A percentile compares a stretch with the other conserved stretches of the same genome.
These are phyloP conservation scores for Saturnia pavonia DNA, from an alignment of 2,888 invertebrate species.

Conservation along the genomic window DNA sequence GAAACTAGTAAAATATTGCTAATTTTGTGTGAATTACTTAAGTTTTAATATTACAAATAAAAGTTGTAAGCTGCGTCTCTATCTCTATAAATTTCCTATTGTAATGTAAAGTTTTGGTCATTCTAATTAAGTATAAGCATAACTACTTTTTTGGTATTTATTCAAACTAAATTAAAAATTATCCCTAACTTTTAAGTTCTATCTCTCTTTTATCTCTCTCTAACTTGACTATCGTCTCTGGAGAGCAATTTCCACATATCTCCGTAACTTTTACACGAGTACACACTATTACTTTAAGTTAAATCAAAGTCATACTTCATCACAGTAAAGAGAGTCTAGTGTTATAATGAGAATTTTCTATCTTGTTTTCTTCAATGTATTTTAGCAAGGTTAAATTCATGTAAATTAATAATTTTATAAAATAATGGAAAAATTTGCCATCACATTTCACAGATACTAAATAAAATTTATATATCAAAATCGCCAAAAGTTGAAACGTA, in stretches of 20 bases:
- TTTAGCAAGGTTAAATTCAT: too few species aligned
- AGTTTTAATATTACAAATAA: background rate
- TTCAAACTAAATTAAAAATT: background rate
- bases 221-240: background rate
- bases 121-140: background rate
- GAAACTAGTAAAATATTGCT: constrained; percentile 2
- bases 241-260: background rate
- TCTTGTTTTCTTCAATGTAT: too few species aligned
- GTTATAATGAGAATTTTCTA: background rate
- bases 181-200: background rate
- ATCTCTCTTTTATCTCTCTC: background rate
- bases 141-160: background rate
- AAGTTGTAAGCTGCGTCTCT: background rate
- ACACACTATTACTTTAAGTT: constrained; percentile 26
- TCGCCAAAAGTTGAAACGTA: too few species aligned
- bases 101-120: background rate
- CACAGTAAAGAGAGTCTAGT: background rate
- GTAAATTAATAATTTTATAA: too few species aligned
- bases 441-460: too few species aligned
- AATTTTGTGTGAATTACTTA: background rate
- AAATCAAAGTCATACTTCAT: constrained; percentile 25
- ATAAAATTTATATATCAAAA: too few species aligned
- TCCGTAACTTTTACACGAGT: background rate
- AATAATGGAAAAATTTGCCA: too few species aligned
- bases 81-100: background rate